A percentile compares a stretch with the other conserved stretches of the same genome.
phyloP scores from a whole-genome alignment of 2,888 invertebrate genomes.

The Leucoptera coffeella region DNA sequence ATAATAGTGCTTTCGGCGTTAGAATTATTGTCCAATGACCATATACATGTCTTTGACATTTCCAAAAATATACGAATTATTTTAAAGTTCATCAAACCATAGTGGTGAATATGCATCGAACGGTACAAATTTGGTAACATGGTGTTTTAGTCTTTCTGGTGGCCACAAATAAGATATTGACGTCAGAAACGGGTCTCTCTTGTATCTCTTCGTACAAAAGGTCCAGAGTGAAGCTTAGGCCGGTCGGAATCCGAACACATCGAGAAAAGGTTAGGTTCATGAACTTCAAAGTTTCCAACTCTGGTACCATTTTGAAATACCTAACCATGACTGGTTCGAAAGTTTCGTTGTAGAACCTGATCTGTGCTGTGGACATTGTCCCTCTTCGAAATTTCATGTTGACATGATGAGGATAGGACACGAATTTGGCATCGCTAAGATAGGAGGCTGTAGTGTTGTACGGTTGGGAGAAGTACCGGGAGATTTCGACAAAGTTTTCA shows the following conservation, averaged over 20 bases:
- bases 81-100: too few species aligned
- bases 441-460: constrained; percentile 32
- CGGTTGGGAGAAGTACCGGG: constrained; percentile 36
- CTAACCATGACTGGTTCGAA: constrained; percentile 33
- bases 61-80: too few species aligned
- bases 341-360: constrained; percentile 29
- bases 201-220: constrained; percentile 32
- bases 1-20: too few species aligned
- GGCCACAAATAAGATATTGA: constrained; percentile 34
- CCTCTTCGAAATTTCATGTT: constrained; percentile 28
- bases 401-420: constrained; percentile 24
- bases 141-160: constrained; percentile 32
- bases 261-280: constrained; percentile 25
- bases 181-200: constrained; percentile 18
- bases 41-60: too few species aligned
- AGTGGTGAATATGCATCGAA: too few species aligned
- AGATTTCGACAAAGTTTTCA: constrained; percentile 33
- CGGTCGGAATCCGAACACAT: constrained; percentile 31
- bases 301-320: constrained; percentile 27
- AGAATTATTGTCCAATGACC: too few species aligned
- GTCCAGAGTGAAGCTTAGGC: constrained; percentile 25
- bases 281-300: constrained; percentile 30
- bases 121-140: constrained; percentile 38
- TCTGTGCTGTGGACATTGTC: constrained; percentile 19
- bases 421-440: constrained; percentile 24